phyloP scores from a whole-genome alignment of 30 jellyfish, hydroid and myxozoan genomes.

The Hydractinia symbiolongicarpus region DNA sequence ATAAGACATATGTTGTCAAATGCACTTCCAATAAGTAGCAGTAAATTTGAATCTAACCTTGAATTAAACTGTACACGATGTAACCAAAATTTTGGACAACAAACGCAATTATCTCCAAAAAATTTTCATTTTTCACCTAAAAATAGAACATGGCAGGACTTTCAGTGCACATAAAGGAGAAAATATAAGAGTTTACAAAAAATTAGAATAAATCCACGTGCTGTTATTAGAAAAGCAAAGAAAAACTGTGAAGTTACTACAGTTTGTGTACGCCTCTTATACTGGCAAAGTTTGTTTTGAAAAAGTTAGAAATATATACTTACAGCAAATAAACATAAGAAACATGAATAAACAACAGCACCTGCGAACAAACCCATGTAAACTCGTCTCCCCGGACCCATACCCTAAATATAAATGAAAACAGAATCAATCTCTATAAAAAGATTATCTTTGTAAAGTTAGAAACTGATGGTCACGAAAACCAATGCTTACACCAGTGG shows the following conservation, averaged over 20 bases:
- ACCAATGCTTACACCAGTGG: neutral
- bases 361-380: conserved; percentile 66
- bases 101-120: conserved; percentile 63
- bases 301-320: neutral
- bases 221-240: too few relatives aligned
- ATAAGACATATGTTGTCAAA: neutral
- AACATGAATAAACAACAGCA: conserved; percentile 62
- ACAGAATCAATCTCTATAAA: neutral
- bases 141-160: neutral
- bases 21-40: neutral
- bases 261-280: too few relatives aligned
- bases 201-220: too few relatives aligned
- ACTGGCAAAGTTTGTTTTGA: too few relatives aligned
- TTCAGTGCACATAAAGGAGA: neutral
- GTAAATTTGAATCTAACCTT: conserved; percentile 35
- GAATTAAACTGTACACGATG: conserved; percentile 56
- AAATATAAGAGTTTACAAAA: neutral
- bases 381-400: conserved; percentile 73
- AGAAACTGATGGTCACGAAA: neutral
- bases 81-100: conserved; percentile 62
- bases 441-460: neutral
- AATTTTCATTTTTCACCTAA: conserved; percentile 56
- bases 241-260: too few relatives aligned
- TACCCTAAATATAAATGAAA: conserved; percentile 39
- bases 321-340: conserved; percentile 73